phyloP scores from a whole-genome alignment of 1,140 invertebrate genomes.

The Rhopalosiphum padi region DNA sequence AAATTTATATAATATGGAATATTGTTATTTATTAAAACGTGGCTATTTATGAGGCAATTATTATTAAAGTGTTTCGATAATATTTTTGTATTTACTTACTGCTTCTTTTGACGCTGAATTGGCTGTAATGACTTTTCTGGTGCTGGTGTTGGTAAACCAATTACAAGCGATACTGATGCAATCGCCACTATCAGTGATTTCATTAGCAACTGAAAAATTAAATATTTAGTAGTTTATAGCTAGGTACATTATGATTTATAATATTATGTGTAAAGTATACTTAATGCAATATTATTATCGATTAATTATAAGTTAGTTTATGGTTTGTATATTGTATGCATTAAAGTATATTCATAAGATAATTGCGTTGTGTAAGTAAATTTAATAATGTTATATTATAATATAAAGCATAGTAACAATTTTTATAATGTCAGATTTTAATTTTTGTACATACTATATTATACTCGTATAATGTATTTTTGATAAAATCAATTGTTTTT shows the following conservation, averaged over 20 bases:
- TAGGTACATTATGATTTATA: neutral
- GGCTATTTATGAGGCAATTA: neutral
- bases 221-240: neutral
- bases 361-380: neutral
- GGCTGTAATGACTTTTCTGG: constrained; percentile 25
- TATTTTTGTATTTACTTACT: constrained; percentile 13
- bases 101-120: constrained; percentile 38
- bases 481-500: neutral
- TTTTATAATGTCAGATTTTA: neutral
- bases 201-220: constrained; percentile 1
- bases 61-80: too few relatives aligned
- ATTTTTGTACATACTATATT: neutral
- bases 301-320: neutral
- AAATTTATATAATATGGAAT: too few relatives aligned
- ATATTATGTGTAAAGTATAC: neutral
- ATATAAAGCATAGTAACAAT: neutral
- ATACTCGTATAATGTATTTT: neutral
- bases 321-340: neutral
- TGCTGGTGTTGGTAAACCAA: constrained; percentile 17
- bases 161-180: constrained; percentile 10
- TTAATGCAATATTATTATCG: neutral
- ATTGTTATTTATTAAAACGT: neutral
- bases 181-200: constrained; percentile 37
- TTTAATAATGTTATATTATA: neutral
- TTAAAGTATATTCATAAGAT: neutral